Base-by-base conservation (phyloP, 2,797 vertebrate genomes). In the Onychomys torridus region DNA sequence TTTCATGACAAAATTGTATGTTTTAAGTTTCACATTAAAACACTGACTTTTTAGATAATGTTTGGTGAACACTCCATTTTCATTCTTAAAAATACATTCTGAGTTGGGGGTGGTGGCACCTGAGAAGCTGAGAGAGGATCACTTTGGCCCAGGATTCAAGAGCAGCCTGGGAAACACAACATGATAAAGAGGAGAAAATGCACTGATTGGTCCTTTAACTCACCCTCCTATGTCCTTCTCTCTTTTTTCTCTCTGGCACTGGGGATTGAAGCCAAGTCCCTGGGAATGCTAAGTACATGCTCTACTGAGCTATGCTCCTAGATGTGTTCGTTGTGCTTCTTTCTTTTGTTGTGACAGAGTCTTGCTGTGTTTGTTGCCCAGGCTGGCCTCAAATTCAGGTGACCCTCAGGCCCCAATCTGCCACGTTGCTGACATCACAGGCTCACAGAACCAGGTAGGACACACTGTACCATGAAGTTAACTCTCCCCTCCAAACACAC, bases 11-110 rank as follows among this genome's bases (percentile, higher is more conserved):
- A 85, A 65, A 61, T 1, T 67, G 40, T 52, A 2, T 71, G 37
- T n/a, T 34, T 89, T 83, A 95, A 88, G 46, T 43, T 90, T 94
- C 76, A 61, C 19, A 83, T 76, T 77, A 95, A 79, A 94, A 84
- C 2, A 0, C 2, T 59, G 43, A 17, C 17, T 49, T 92, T 95
- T 79, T 75, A 29, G 49, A 43, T 93, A 86, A 93, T 85, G 55
- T 17, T 81, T 90, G 32, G 55, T 90, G 84, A 91, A 78, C 52
- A n/a, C 0, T 91, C 23, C 23, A 88, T 95, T 95, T 96, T 89
- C 92, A 75, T 61, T 37, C 57, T 40, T 49, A 83, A 79, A 46
- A 89, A 61, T 16, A 89, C 46, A 94, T 88, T 77, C 59, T 57
- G 63, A 91, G 46, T 29, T 43, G 9, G 63, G 19, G 37, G 14